Base-by-base conservation (phyloP, 2,888 invertebrate species). In the Metallyticus violacea region DNA sequence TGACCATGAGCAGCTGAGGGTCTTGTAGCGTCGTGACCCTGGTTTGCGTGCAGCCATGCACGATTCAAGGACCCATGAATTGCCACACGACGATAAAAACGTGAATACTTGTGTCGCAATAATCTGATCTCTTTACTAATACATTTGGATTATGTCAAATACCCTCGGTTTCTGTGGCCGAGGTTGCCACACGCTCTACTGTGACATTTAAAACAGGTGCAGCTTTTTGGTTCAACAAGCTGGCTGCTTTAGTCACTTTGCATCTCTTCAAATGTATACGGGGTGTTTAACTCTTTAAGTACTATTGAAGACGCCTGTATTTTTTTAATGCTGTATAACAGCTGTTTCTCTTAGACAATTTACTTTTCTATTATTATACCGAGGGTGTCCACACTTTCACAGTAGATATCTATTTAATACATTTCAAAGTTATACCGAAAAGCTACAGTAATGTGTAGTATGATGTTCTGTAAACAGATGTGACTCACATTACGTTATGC, bases 11-110 rank as follows among this genome's bases (percentile, higher is more conserved):
- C 4, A 27, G 77, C n/a, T 26, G 83, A 62, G 29, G 83, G 79
- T 83, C 83, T 83, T 26, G 83, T 83, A 62, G 40, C 40, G 83
- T 83, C 83, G 83, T 77, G 83, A 83, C 83, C 83, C 83, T 83
- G 83, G 83, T 77, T 77, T 77, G 83, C 83, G 83, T 83, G 83
- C 83, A 83, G 77, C 83, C 83, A 83, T 83, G 83, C 83, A 83
- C 83, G 77, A 83, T 83, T 26, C 83, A 83, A 83, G 83, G 83
- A 77, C 77, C 83, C 83, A 28, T 83, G 83, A 77, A 83, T 83
- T 83, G n/a, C 83, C 28, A 27, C 83, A 83, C 29, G 6, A n/a
- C 29, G 77, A 81, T 25, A 28, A 30, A 28, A 81, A 22, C 15
- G 28, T 83, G 77, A 83, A 77, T 28, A 26, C 22, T 22, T 30